Evolutionary conservation across 2,888 invertebrate genomes (phyloP), one percentile per base, ranked within the genome.

Genomic region (Cephus rjabovi): DNA sequence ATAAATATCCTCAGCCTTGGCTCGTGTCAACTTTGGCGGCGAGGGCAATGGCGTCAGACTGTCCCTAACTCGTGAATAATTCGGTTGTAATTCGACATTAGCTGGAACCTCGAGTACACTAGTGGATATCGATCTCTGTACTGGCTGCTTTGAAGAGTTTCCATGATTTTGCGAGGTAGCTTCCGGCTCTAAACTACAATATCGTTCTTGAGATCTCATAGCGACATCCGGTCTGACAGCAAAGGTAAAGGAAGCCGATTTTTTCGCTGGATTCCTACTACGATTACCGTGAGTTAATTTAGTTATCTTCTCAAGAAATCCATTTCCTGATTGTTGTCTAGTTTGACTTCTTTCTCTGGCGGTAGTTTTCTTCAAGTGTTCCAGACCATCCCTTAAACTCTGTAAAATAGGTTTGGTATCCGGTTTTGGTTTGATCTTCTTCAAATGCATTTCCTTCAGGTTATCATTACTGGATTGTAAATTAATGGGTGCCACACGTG

Each of bases 221-320:
- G 90, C 88, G 31, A 91, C 81, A 81, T 91, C 90, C 40, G 91
- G 91, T 77, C 90, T 85, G 12, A 90, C 86, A 4, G 91, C 91
- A 78, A 90, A 92, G 34, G 92, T 91, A 78, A 92, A 92, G n/a
- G 92, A 92, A 0, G 92, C 92, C 0, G 92, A 92, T 80, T 92
- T 92, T 77, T 91, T 91, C 56, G 91, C 92, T 0, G 90, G 90
- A 77, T 90, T 91, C 69, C 90, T 86, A 75, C 86, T 85, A 11
- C 89, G 87, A 34, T 85, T 86, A 9, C 88, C 87, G 12, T 91
- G 90, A 12, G 91, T 88, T 4, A 91, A 80, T 81, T 90, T 91
- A 34, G 89, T 85, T 76, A 91, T 91, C 76, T 87, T 83, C n/a
- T 91, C 91, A 12, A 91, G 81, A 75, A 91, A 86, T 23, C 78